Evolutionary conservation across 2,797 vertebrate species (phyloP), one percentile per base, ranked within the genome.

Genomic region (Sebastes taczanowskii): DNA sequence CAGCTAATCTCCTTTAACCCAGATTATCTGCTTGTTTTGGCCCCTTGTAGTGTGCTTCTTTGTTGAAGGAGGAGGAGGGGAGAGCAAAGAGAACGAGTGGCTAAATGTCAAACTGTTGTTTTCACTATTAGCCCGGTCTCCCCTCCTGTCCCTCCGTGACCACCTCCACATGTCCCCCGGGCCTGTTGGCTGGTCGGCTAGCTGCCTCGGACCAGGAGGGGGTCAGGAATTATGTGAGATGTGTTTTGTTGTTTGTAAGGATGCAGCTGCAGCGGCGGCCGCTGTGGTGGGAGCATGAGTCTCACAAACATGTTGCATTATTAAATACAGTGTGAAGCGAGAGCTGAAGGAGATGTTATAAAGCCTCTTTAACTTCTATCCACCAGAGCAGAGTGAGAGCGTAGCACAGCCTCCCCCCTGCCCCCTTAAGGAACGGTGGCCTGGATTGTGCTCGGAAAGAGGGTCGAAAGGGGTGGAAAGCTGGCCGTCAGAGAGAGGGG

Each of bases 1-100:
- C 61, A 32, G 80, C 84, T 94, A 92, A 94, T 93, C 92, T 91
- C 83, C 88, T 92, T 87, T 83, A 93, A 86, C 78, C 86, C 91
- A 90, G 91, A 92, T 94, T 88, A 94, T 93, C 84, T 90, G 69
- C 85, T 86, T 71, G 83, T 90, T 84, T 80, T 69, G 74, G 83
- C 72, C 65, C 14, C 82, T 81, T 65, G 80, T 64, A 34, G 78
- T 71, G 71, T 11, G 55, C 52, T 34, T 72, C 78, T 90, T 86
- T 86, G 77, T 90, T 80, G 56, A 69, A 62, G 58, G 11, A 80
- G 58, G 64, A 81, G 74, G 63, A 69, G 53, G 7, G 66, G 52
- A 42, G 23, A 52, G 55, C 56, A 69, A 20, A 30, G 71, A 80
- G 58, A 82, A 76, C 30, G 55, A 90, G 66, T 25, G 13, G 52